Percentiles rank a stretch among this genome's conserved stretches.
phyloP scores from a whole-genome alignment of 2,797 vertebrate species.

The Sebastolobus altivelis region DNA sequence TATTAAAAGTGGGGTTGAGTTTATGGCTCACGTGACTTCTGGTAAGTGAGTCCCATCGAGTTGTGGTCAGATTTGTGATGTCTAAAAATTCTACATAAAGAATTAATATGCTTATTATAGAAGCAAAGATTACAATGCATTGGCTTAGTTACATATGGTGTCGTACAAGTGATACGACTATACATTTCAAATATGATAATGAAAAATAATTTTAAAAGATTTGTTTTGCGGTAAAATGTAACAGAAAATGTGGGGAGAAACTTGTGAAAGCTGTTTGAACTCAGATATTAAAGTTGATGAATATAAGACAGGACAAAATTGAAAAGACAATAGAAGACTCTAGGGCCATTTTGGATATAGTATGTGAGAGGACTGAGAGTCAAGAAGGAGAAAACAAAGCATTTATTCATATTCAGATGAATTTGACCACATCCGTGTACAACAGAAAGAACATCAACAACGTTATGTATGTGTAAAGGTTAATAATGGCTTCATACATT shows the following conservation, averaged over 20 bases:
- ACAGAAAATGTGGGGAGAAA: not conserved
- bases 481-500: not conserved
- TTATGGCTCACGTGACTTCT: conserved; percentile 32
- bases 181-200: not conserved
- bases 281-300: not conserved
- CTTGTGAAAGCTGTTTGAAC: not conserved
- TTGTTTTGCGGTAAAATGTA: not conserved
- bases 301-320: not conserved
- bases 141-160: not conserved
- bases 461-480: not conserved
- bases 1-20: not conserved
- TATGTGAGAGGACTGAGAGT: not conserved
- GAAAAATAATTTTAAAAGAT: not conserved
- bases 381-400: not conserved
- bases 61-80: conserved; percentile 6
- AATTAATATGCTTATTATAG: not conserved
- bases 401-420: not conserved
- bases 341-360: not conserved
- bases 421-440: not conserved
- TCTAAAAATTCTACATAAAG: not conserved
- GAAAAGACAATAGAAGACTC: not conserved
- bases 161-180: not conserved
- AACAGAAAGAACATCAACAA: not conserved
- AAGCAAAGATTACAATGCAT: not conserved
- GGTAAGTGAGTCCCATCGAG: conserved; percentile 11